Conservation (phyloP, 2,888 invertebrate species). For the Lithosia quadra region DNA sequence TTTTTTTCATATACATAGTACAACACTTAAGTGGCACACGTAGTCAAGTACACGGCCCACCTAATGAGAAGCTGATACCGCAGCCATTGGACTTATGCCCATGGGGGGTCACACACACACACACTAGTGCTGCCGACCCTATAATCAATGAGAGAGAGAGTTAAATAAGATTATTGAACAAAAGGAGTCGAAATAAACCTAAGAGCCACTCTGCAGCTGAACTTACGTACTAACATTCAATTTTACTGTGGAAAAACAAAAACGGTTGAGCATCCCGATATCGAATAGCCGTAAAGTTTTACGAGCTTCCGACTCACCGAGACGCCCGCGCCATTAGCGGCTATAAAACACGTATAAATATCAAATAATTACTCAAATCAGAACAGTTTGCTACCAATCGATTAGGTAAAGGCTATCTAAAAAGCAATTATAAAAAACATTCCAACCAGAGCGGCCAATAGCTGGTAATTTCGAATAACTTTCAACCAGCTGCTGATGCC, state of each 20-base stretch:
- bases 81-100: too few species aligned
- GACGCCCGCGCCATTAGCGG: constrained; percentile 24
- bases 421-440: constrained; percentile 2
- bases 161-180: neutral
- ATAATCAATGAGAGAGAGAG: neutral
- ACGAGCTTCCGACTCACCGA: constrained; percentile 28
- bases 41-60: too few species aligned
- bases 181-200: neutral
- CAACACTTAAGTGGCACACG: too few species aligned
- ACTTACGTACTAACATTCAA: neutral
- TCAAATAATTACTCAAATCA: constrained; percentile 41
- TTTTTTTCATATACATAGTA: too few species aligned
- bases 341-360: constrained; percentile 42
- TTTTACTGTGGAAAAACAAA: constrained; percentile 6
- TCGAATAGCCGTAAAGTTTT: constrained; percentile 38
- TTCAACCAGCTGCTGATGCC: too few species aligned
- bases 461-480: neutral
- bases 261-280: constrained; percentile 12
- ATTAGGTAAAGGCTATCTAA: neutral
- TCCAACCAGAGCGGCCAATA: neutral
- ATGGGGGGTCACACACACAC: too few species aligned
- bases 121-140: too few species aligned
- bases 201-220: neutral
- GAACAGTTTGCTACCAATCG: neutral
- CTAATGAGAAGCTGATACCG: too few species aligned